These are phyloP conservation scores for Sparus aurata DNA, from an alignment of 2,797 vertebrate species.

Conservation along the genomic window DNA sequence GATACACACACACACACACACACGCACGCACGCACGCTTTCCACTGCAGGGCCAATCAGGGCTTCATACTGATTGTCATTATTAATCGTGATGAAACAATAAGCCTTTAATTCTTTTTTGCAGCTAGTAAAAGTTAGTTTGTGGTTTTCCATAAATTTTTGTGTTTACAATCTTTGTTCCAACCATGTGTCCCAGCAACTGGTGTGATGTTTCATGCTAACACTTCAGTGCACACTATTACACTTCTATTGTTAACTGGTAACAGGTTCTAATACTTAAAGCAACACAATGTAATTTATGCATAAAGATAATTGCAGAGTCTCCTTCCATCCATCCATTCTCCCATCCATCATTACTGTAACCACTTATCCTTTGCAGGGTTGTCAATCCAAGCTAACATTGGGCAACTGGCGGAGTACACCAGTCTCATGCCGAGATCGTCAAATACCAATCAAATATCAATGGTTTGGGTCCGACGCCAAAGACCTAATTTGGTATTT, in stretches of 20 bases:
- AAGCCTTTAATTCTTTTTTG: conserved; percentile 17
- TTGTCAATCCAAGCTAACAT: too few relatives aligned
- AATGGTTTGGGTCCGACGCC: too few relatives aligned
- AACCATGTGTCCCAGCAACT: conserved; percentile 21
- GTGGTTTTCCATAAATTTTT: conserved; percentile 10
- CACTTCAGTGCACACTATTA: background rate
- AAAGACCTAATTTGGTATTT: too few relatives aligned
- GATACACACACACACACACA: conserved; percentile 2
- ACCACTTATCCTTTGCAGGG: too few relatives aligned
- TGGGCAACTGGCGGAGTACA: too few relatives aligned
- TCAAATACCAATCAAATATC: too few relatives aligned
- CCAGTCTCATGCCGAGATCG: too few relatives aligned
- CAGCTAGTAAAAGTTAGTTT: conserved; percentile 26
- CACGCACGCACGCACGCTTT: background rate
- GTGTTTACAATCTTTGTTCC: conserved; percentile 33
- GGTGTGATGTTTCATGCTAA: background rate
- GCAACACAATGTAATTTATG: too few relatives aligned
- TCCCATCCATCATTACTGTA: too few relatives aligned
- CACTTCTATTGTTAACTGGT: too few relatives aligned
- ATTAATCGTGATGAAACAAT: conserved; percentile 10
- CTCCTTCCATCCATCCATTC: too few relatives aligned
- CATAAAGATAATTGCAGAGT: too few relatives aligned
- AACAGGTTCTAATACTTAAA: background rate
- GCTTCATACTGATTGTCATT: conserved; percentile 21
- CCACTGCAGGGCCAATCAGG: conserved; percentile 18